Conservation (phyloP, 2,888 invertebrate genomes). For the Plebejus argus region DNA sequence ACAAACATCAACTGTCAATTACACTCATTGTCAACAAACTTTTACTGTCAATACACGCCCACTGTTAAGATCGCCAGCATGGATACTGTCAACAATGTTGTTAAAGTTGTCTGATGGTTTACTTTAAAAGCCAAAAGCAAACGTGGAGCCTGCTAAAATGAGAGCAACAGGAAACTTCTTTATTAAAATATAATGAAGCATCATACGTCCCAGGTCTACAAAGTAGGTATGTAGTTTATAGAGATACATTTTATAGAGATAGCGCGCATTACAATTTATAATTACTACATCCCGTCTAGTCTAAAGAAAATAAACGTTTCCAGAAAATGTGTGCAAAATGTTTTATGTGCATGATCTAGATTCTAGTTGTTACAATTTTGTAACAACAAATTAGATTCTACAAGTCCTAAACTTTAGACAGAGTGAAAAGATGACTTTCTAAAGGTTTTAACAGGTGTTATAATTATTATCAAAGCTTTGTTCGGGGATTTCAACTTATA, state of each 20-base stretch:
- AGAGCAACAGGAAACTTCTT: neutral
- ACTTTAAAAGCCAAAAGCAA: no score
- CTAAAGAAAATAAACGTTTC: neutral
- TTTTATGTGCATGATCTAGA: neutral
- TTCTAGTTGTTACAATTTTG: neutral
- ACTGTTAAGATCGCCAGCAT: neutral
- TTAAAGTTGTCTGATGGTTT: no score
- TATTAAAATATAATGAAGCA: neutral
- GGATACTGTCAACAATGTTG: neutral
- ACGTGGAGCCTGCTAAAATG: neutral
- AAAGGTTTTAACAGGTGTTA: no score
- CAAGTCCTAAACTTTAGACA: no score
- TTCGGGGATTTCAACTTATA: no score
- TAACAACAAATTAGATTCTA: neutral
- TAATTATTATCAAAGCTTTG: no score
- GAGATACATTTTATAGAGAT: neutral
- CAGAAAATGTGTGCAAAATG: neutral
- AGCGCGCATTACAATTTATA: neutral
- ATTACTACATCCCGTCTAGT: neutral
- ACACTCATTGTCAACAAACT: neutral
- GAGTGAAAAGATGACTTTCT: no score
- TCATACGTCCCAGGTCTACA: no score
- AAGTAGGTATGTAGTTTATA: no score
- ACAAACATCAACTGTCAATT: slow-evolving; percentile 24
- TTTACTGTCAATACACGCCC: neutral